phyloP scores from a whole-genome alignment of 2,888 invertebrate species.

The Eurytoma californica region DNA sequence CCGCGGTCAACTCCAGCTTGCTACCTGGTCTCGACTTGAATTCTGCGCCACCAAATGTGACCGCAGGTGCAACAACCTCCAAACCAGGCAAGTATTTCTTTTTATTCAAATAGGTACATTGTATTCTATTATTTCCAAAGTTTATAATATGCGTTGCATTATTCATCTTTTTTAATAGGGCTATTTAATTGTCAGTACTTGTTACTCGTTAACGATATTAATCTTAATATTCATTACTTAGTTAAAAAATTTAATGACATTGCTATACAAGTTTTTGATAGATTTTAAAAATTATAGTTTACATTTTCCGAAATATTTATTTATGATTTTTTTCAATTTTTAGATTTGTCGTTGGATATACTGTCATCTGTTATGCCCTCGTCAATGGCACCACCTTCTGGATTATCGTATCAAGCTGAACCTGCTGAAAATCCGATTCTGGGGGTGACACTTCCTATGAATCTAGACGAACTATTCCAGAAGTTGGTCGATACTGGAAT shows the following conservation, averaged over 20 bases:
- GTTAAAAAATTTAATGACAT: too few species aligned
- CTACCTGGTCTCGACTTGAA: conserved; percentile 30
- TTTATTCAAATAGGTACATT: too few species aligned
- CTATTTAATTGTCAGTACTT: too few species aligned
- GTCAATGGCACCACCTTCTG: conserved; percentile 56
- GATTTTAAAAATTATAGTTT: background rate
- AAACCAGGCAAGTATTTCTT: conserved; percentile 45
- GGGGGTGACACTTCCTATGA: conserved; percentile 75
- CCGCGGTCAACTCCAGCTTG: background rate
- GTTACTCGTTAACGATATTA: too few species aligned
- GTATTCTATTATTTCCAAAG: too few species aligned
- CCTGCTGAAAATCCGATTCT: conserved; percentile 59
- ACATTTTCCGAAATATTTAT: too few species aligned
- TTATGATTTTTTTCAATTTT: background rate
- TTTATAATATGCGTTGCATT: too few species aligned
- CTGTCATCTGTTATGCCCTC: conserved; percentile 66
- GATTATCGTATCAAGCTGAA: conserved; percentile 54
- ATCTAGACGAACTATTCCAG: conserved; percentile 89
- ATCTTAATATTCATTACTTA: too few species aligned
- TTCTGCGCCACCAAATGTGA: conserved; percentile 27
- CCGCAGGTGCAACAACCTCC: background rate
- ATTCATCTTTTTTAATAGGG: too few species aligned
- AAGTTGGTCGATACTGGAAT: conserved; percentile 91
- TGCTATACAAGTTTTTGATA: too few species aligned
- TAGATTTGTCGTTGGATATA: conserved; percentile 77